These are phyloP conservation scores for Trinorchestia longiramus DNA, from an alignment of 1,140 invertebrate species.

Conservation along the genomic window DNA sequence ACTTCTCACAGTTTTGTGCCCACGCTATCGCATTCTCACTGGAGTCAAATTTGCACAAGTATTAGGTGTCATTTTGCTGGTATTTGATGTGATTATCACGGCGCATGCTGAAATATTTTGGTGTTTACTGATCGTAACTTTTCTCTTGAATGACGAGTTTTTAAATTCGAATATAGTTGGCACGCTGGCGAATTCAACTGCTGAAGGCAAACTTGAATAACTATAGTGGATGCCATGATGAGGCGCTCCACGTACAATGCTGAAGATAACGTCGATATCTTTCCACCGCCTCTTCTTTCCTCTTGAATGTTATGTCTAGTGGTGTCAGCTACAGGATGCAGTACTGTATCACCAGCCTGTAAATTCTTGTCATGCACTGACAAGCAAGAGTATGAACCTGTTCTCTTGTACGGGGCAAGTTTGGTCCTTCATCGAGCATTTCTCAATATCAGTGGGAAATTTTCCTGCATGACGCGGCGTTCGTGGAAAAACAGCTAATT, in stretches of 20 bases:
- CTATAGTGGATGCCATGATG: neutral
- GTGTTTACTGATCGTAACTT: no score
- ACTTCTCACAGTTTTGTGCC: neutral
- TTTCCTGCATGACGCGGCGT: neutral
- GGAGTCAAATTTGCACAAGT: neutral
- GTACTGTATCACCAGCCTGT: neutral
- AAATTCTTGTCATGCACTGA: neutral
- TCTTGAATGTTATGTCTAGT: neutral
- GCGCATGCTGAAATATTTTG: neutral
- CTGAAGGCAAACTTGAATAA: no score
- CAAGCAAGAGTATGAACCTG: neutral
- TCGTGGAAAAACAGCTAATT: neutral
- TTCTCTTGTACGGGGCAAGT: neutral
- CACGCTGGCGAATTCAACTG: no score
- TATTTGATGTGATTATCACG: neutral
- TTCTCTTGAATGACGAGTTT: no score
- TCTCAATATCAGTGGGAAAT: neutral
- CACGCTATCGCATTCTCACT: neutral
- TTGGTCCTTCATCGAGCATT: neutral
- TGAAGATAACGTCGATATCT: neutral
- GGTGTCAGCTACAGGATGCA: neutral
- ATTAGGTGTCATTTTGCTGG: neutral
- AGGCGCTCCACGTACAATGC: neutral
- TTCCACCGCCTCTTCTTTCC: neutral
- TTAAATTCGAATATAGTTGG: no score